These are phyloP conservation scores for Pediacus dermestoides DNA, from an alignment of 2,888 invertebrate genomes.

Conservation along the genomic window DNA sequence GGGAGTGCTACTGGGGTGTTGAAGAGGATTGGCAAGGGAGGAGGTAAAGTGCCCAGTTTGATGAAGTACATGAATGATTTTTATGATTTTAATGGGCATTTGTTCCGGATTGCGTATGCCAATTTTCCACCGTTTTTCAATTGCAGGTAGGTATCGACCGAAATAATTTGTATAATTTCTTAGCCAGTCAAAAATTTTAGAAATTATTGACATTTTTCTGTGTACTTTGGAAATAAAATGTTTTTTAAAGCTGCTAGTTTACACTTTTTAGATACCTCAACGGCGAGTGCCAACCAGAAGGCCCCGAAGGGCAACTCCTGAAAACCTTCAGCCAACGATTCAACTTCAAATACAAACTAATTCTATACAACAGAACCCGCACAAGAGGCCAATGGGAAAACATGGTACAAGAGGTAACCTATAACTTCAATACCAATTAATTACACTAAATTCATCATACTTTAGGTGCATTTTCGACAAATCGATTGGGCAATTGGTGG, in stretches of 20 bases:
- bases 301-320: conserved; percentile 17
- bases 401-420: conserved; percentile 21
- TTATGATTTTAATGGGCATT: conserved; percentile 18
- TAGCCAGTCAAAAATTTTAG: too few species aligned
- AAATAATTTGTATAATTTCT: too few species aligned
- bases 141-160: too few species aligned
- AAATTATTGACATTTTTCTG: too few species aligned
- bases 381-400: conserved; percentile 14
- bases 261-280: conserved; percentile 13
- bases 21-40: conserved; percentile 1
- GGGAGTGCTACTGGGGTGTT: conserved; percentile 12
- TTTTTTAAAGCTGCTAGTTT: too few species aligned
- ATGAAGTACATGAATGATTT: conserved; percentile 15
- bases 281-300: conserved; percentile 11
- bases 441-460: conserved; percentile 11
- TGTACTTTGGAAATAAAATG: too few species aligned
- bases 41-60: conserved; percentile 4
- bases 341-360: conserved; percentile 21
- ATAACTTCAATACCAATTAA: not conserved
- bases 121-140: conserved; percentile 21
- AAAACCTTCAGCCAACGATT: conserved; percentile 10
- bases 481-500: conserved; percentile 24
- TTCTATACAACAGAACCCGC: conserved; percentile 10
- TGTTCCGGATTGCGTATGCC: conserved; percentile 18
- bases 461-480: conserved; percentile 12